Conservation (phyloP, 2,888 invertebrate genomes). For the Seira ritae region DNA sequence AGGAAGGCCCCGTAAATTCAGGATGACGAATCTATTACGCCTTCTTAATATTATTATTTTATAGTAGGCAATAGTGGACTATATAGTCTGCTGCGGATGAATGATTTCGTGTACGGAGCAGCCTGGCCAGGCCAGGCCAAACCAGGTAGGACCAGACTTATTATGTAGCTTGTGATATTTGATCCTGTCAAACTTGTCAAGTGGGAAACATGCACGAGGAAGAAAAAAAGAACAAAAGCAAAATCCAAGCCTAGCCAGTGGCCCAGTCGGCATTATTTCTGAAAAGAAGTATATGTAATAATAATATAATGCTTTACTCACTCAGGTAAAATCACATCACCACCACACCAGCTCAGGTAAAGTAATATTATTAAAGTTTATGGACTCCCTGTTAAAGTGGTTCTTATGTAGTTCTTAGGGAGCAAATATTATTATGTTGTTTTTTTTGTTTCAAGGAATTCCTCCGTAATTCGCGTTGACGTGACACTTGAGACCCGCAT, state of each 20-base stretch:
- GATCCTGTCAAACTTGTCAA: slow-evolving; percentile 57
- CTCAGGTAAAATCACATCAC: no score
- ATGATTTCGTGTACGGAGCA: background rate
- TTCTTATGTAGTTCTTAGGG: no score
- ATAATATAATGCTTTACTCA: no score
- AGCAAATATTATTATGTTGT: no score
- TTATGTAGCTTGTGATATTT: slow-evolving; percentile 19
- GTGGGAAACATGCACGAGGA: slow-evolving; percentile 15
- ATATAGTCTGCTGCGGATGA: background rate
- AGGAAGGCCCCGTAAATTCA: background rate
- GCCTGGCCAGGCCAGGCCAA: background rate
- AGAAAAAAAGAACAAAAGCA: slow-evolving; percentile 9
- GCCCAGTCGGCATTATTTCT: background rate
- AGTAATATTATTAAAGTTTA: no score
- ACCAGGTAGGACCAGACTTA: background rate
- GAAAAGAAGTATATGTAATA: no score
- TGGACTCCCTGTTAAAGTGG: no score
- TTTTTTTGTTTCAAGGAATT: background rate
- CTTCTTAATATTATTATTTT: slow-evolving; percentile 8
- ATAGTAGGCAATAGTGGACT: no score
- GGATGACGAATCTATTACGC: slow-evolving; percentile 14
- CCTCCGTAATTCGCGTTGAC: no score
- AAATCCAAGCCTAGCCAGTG: background rate
- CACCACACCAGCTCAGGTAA: no score
- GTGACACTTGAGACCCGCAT: slow-evolving; percentile 39